phyloP scores from a whole-genome alignment of 2,888 invertebrate species.

The Heliconius hortense region DNA sequence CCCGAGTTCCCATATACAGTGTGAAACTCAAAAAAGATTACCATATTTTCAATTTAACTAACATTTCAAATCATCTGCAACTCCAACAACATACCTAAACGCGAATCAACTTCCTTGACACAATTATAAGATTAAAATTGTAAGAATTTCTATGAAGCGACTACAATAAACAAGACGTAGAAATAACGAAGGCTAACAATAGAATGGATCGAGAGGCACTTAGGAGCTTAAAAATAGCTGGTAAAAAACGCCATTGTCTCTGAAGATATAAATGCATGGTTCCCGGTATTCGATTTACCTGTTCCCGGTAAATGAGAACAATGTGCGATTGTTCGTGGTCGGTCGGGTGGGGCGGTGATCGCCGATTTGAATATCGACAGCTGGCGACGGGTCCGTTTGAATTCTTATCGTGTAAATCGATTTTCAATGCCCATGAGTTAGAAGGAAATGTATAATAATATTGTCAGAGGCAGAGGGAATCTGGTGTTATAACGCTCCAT shows the following conservation, averaged over 20 bases:
- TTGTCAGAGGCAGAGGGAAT: no score
- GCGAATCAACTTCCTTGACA: slow-evolving; percentile 37
- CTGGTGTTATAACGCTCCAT: no score
- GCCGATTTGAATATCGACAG: slow-evolving; percentile 25
- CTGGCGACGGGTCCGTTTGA: slow-evolving; percentile 13
- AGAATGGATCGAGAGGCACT: slow-evolving; percentile 48
- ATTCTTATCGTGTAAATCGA: slow-evolving; percentile 18
- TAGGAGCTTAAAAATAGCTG: slow-evolving; percentile 54
- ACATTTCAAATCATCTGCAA: no score
- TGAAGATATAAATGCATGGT: slow-evolving; percentile 65
- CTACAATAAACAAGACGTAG: slow-evolving; percentile 48
- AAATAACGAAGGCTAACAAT: slow-evolving; percentile 58
- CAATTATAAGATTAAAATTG: slow-evolving; percentile 35
- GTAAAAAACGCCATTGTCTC: slow-evolving; percentile 67
- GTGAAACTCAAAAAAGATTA: no score
- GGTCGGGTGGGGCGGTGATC: slow-evolving; percentile 23
- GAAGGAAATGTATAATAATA: background rate
- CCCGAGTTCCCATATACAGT: no score
- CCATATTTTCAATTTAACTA: no score
- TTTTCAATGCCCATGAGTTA: background rate
- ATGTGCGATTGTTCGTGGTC: slow-evolving; percentile 58
- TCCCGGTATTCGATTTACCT: slow-evolving; percentile 66
- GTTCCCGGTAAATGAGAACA: slow-evolving; percentile 64
- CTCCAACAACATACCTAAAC: background rate
- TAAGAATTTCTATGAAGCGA: slow-evolving; percentile 33